Evolutionary conservation across 30 jellyfish, hydroid and myxozoan species (phyloP).

Genomic region (Aurelia aurita): DNA sequence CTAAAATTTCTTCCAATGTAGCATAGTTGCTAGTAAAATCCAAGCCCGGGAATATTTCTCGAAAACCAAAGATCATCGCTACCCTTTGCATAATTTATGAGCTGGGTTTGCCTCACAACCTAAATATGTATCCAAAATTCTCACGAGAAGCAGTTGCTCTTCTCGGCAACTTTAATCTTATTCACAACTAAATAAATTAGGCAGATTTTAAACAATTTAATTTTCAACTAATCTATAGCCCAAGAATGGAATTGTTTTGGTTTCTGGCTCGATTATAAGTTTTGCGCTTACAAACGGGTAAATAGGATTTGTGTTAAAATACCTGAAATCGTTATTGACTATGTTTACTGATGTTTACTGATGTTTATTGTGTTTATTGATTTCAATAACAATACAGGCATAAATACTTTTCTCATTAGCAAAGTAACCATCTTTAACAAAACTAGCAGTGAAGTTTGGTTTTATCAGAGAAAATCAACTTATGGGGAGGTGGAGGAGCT

Average conservation of each 20-base stretch:
- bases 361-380: too few species aligned
- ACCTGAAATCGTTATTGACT: constrained; percentile 6
- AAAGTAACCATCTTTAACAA: too few species aligned
- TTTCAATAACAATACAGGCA: too few species aligned
- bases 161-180: too few species aligned
- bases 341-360: background rate
- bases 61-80: constrained; percentile 72
- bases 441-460: too few species aligned
- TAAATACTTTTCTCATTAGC: too few species aligned
- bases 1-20: constrained; percentile 3
- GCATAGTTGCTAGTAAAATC: constrained; percentile 23
- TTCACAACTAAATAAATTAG: background rate
- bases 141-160: background rate
- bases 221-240: too few species aligned
- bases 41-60: constrained; percentile 8
- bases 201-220: background rate
- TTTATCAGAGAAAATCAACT: too few species aligned
- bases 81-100: constrained; percentile 79
- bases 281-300: background rate
- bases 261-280: background rate
- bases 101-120: constrained; percentile 81
- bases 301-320: background rate
- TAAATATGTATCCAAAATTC: constrained; percentile 51
- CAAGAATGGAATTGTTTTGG: background rate
- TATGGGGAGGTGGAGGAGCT: too few species aligned